Evolutionary conservation across 2,113 vertebrate species (phyloP), one percentile per base, ranked within the genome.

Genomic region (Cheirogaleus medius): DNA sequence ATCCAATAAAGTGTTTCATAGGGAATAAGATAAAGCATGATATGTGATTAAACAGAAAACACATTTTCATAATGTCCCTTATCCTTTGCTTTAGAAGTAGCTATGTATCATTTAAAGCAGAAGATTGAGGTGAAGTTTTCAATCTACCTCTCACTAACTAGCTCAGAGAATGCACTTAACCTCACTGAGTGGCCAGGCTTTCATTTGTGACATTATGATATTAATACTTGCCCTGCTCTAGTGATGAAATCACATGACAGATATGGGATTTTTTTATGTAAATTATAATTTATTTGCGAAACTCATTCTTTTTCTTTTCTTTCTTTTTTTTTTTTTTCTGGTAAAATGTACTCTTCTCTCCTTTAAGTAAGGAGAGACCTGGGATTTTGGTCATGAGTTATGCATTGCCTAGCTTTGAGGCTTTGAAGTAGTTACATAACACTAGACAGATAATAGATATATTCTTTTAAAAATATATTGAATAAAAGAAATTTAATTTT

Each of bases 401-500:
- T 37, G 32, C 54, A 52, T 54, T 69, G 11, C 81, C 13, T 37
- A 82, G 9, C 2, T 91, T 34, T 34, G 23, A 88, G 8, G 42
- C 73, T 86, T 10, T 47, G 14, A 91, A 87, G 29, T 68, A 90
- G 12, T 56, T 8, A 60, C 2, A 47, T 63, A 73, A 69, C 4
- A 60, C 6, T 68, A 83, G 17, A 27, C 8, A 85, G 32, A 56
- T 82, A 73, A 87, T 11, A 56, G 0, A 78, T n/a, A 73, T 2
- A 34, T 44, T 83, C 5, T 49, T 91, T 91, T 27, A 17, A 88
- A 82, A 42, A 18, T 2, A 25, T 5, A 37, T 11, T 87, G 21
- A 95, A 87, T 87, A 60, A 66, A 82, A 10, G 5, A 34, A 32
- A 83, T 84, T 85, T 86, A 86, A 32, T 52, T 88, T 74, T 74